A percentile compares a stretch with the other conserved stretches of the same genome.
phyloP scores from a whole-genome alignment of 1,140 invertebrate genomes.

The Ceratina calcarata region DNA sequence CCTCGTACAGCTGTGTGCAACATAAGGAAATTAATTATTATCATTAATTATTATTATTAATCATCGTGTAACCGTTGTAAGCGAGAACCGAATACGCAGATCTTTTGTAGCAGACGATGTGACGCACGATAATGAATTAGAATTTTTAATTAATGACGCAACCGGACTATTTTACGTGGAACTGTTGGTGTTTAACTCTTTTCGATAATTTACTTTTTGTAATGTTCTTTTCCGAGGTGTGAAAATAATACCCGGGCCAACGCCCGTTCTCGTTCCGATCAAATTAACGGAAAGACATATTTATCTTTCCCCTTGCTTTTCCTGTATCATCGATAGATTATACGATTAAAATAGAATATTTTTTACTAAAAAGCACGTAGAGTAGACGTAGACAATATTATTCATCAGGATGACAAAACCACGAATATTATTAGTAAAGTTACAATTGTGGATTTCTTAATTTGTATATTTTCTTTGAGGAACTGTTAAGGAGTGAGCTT shows the following conservation, averaged over 20 bases:
- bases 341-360: slow-evolving; percentile 39
- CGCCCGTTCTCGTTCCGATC: slow-evolving; percentile 44
- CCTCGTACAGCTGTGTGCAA: slow-evolving; percentile 54
- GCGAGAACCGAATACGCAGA: slow-evolving; percentile 45
- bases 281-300: slow-evolving; percentile 41
- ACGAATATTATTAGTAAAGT: slow-evolving; percentile 50
- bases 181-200: slow-evolving; percentile 61
- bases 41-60: slow-evolving; percentile 12
- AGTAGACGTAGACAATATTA: slow-evolving; percentile 35
- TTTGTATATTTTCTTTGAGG: slow-evolving; percentile 71
- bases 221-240: slow-evolving; percentile 41
- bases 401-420: slow-evolving; percentile 50
- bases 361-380: slow-evolving; percentile 37
- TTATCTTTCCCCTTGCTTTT: slow-evolving; percentile 32
- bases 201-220: slow-evolving; percentile 52
- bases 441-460: slow-evolving; percentile 60
- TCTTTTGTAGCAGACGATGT: slow-evolving; percentile 67
- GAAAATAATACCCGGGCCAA: slow-evolving; percentile 53
- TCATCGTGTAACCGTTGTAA: slow-evolving; percentile 43
- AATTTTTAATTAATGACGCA: slow-evolving; percentile 68
- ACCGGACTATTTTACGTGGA: slow-evolving; percentile 54
- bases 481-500: slow-evolving; percentile 71
- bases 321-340: slow-evolving; percentile 11
- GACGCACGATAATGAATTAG: slow-evolving; percentile 59
- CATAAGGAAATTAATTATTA: slow-evolving; percentile 50